Percentiles rank a stretch among this genome's conserved stretches.
Evolutionary conservation across 1,140 invertebrate genomes (phyloP).

Genomic region (Brachionus angularis): DNA sequence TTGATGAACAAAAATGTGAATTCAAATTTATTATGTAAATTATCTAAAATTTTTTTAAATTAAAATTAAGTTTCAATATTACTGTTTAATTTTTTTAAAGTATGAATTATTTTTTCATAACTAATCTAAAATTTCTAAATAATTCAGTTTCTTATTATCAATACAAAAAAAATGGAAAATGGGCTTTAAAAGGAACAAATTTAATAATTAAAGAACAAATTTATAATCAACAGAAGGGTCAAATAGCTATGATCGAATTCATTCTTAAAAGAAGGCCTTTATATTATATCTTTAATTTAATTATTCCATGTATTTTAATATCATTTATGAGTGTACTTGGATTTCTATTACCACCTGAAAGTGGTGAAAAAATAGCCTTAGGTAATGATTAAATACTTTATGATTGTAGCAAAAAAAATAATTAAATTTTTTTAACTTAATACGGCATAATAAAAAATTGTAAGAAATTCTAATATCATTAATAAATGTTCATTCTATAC

Average conservation of each 20-base stretch:
- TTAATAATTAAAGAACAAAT: conserved; percentile 64
- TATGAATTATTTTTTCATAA: conserved; percentile 56
- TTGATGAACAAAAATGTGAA: conserved; percentile 55
- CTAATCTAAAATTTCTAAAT: conserved; percentile 53
- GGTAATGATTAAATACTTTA: too few species aligned
- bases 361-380: conserved; percentile 84
- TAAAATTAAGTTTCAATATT: conserved; percentile 53
- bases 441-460: too few species aligned
- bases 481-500: too few species aligned
- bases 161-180: conserved; percentile 57
- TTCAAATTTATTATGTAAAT: conserved; percentile 56
- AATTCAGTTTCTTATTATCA: conserved; percentile 49
- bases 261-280: conserved; percentile 52
- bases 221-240: conserved; percentile 48
- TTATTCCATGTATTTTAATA: conserved; percentile 55
- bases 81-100: conserved; percentile 88
- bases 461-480: too few species aligned
- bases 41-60: not conserved
- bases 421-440: too few species aligned
- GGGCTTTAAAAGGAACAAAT: conserved; percentile 65
- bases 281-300: conserved; percentile 58
- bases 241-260: conserved; percentile 55
- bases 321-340: conserved; percentile 56
- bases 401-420: too few species aligned
- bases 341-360: conserved; percentile 62